Conservation (phyloP, 1,140 invertebrate species). For the Leptinotarsa defecta region DNA sequence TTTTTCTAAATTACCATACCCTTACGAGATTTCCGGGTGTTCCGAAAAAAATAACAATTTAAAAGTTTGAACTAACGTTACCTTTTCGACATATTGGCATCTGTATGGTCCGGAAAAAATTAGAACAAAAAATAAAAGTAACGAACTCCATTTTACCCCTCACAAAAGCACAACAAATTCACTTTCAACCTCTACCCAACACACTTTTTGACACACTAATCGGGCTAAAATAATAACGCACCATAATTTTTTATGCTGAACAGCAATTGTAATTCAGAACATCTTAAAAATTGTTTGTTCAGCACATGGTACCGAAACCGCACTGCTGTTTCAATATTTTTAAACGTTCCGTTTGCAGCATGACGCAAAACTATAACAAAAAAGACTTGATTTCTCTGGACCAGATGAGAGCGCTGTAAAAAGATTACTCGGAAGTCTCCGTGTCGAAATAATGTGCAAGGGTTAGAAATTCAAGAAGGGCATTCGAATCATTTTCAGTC, state of each 20-base stretch:
- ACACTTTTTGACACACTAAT: background rate
- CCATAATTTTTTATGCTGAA: background rate
- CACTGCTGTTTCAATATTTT: background rate
- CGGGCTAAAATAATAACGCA: background rate
- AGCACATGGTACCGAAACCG: slow-evolving; percentile 1
- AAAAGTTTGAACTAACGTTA: too few relatives aligned
- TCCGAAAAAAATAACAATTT: too few relatives aligned
- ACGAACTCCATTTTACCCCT: background rate
- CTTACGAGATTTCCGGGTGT: too few relatives aligned
- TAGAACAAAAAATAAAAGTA: background rate
- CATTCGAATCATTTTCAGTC: background rate
- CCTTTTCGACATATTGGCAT: too few relatives aligned
- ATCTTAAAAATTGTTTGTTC: slow-evolving; percentile 3
- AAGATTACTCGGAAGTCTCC: background rate
- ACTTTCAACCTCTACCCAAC: background rate
- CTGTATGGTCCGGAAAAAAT: too few relatives aligned
- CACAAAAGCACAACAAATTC: background rate
- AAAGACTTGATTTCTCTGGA: background rate
- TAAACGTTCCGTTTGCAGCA: background rate
- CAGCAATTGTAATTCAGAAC: background rate
- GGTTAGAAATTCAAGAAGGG: background rate
- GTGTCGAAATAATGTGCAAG: background rate
- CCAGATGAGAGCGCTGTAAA: background rate
- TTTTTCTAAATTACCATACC: too few relatives aligned
- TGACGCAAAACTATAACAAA: background rate